Conservation (phyloP, 2,113 vertebrate genomes). For the Eurystomus gularis region DNA sequence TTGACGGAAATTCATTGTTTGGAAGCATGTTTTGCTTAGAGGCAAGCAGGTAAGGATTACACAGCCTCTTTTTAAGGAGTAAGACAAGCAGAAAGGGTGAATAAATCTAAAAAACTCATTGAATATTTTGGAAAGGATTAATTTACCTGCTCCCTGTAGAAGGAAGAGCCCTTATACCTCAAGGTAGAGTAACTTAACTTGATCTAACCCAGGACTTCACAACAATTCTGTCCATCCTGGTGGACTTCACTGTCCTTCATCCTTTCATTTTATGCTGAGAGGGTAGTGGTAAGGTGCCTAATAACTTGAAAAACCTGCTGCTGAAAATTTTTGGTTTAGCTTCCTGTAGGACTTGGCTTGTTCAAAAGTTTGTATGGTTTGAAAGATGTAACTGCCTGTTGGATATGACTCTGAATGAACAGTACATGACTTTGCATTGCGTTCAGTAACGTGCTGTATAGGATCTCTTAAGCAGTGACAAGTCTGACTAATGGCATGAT, state of each 20-base stretch:
- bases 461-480: accelerated
- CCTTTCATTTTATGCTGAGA: background rate
- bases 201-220: background rate
- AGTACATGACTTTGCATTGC: accelerated
- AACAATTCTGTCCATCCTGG: background rate
- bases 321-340: background rate
- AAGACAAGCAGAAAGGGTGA: background rate
- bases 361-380: accelerated
- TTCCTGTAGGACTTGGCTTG: background rate
- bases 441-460: background rate
- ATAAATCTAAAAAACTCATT: background rate
- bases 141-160: background rate
- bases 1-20: background rate
- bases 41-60: background rate
- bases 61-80: background rate
- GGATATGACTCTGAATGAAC: background rate
- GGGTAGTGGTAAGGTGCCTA: background rate
- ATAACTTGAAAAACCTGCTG: background rate
- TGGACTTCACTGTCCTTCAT: background rate
- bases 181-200: background rate
- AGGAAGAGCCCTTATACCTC: background rate
- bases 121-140: background rate
- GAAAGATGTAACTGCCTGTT: background rate
- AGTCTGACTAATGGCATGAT: background rate
- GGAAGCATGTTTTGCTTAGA: background rate